Percentiles rank a stretch among this genome's conserved stretches.
These are phyloP conservation scores for Erebia aethiops DNA, from an alignment of 2,888 invertebrate species.

Conservation along the genomic window DNA sequence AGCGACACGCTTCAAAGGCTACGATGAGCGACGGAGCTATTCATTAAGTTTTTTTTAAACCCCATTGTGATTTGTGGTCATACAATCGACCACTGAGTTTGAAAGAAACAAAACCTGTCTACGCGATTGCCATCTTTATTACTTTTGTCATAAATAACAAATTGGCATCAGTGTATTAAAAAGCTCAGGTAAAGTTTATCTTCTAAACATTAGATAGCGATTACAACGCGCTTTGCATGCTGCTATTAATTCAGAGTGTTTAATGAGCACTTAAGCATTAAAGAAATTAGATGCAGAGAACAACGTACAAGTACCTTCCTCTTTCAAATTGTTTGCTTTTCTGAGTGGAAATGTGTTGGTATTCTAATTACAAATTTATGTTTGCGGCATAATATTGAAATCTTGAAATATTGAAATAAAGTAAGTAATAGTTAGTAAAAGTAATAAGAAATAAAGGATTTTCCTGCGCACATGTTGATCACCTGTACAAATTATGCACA, in stretches of 20 bases:
- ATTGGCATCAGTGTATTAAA: conserved; percentile 1
- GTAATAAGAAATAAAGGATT: too few species aligned
- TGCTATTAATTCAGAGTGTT: conserved; percentile 37
- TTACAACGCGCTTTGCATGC: conserved; percentile 33
- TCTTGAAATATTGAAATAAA: too few species aligned
- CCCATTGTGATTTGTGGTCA: conserved; percentile 48
- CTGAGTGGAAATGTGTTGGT: background rate
- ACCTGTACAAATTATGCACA: background rate
- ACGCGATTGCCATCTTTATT: conserved; percentile 13
- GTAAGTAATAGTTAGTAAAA: too few species aligned
- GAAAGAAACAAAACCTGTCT: background rate
- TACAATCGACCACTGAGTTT: conserved; percentile 22
- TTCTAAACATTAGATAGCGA: conserved; percentile 23
- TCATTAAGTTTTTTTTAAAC: conserved; percentile 57
- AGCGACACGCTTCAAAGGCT: conserved; percentile 50
- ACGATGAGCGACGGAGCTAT: conserved; percentile 54
- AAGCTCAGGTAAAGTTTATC: background rate
- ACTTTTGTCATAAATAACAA: background rate
- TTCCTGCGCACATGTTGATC: background rate
- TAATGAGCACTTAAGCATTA: conserved; percentile 32
- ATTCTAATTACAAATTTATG: background rate
- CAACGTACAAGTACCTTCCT: background rate
- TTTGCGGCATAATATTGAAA: background rate
- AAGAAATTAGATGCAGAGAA: conserved; percentile 22
- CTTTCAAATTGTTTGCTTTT: background rate